Evolutionary conservation across 2,797 vertebrate genomes (phyloP).

Genomic region (Carcharodon carcharias): DNA sequence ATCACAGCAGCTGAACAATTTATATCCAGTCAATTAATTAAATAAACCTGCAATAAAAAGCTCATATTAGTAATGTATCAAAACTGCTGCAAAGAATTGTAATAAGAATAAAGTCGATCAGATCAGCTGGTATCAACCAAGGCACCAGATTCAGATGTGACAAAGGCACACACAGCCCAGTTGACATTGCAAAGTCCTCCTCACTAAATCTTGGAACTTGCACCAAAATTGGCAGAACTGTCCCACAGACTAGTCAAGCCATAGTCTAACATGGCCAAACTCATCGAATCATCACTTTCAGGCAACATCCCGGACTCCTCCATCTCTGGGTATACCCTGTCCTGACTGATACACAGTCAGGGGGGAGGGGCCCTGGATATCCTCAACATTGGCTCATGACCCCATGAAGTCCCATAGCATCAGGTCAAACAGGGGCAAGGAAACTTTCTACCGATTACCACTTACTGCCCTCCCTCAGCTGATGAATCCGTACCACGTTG

Average conservation of each 20-base stretch:
- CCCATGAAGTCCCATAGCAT: neutral
- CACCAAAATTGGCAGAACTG: neutral
- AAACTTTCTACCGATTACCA: neutral
- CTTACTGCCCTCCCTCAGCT: neutral
- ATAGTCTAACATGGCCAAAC: neutral
- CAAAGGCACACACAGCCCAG: neutral
- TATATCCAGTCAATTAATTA: too few species aligned
- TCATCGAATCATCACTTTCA: too few species aligned
- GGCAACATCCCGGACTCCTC: neutral
- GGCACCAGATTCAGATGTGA: neutral
- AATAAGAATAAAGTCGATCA: neutral
- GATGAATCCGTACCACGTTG: neutral
- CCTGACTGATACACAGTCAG: neutral
- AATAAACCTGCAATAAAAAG: too few species aligned
- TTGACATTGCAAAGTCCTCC: neutral
- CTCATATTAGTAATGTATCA: neutral
- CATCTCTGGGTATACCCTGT: neutral
- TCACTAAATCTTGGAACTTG: neutral
- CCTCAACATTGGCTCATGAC: neutral
- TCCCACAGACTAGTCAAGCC: neutral
- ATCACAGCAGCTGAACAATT: too few species aligned
- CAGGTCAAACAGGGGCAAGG: neutral
- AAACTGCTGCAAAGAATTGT: neutral
- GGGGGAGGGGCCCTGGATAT: neutral
- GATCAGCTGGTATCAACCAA: neutral